Evolutionary conservation across 2,113 vertebrate species (phyloP).

Genomic region (Cottus gobio): DNA sequence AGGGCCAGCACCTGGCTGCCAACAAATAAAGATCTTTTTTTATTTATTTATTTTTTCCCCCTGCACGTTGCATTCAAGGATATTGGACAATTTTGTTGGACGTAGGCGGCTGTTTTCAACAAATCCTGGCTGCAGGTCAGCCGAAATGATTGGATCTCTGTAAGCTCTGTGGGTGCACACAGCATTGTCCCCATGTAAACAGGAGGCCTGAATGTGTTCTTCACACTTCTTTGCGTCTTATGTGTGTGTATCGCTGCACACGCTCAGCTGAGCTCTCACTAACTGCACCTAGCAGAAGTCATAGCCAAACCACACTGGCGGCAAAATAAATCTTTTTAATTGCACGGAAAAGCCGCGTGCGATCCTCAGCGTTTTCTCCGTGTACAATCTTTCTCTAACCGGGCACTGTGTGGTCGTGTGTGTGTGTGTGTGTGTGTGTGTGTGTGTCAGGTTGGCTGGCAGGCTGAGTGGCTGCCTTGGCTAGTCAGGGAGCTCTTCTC

Average conservation of each 20-base stretch:
- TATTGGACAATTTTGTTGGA: slow-evolving; percentile 75
- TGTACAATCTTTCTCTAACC: slow-evolving; percentile 36
- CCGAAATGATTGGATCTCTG: slow-evolving; percentile 70
- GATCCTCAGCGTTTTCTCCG: slow-evolving; percentile 44
- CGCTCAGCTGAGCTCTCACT: slow-evolving; percentile 53
- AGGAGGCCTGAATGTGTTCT: slow-evolving; percentile 62
- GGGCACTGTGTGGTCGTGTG: slow-evolving; percentile 30
- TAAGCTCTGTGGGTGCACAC: slow-evolving; percentile 64
- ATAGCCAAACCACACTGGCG: slow-evolving; percentile 44
- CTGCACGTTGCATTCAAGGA: slow-evolving; percentile 70
- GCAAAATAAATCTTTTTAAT: slow-evolving; percentile 65
- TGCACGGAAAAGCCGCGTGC: slow-evolving; percentile 42
- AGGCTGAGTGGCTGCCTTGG: slow-evolving; percentile 69
- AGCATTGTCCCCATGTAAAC: slow-evolving; percentile 67
- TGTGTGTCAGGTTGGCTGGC: slow-evolving; percentile 70
- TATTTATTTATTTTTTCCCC: slow-evolving; percentile 15
- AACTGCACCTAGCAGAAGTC: slow-evolving; percentile 50
- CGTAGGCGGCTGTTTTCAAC: slow-evolving; percentile 71
- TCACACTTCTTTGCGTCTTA: slow-evolving; percentile 52
- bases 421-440: slow-evolving; percentile 36
- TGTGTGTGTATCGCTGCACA: slow-evolving; percentile 36
- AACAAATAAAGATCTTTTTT: slow-evolving; percentile 77
- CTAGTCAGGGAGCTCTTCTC: slow-evolving; percentile 75
- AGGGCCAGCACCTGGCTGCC: slow-evolving; percentile 77
- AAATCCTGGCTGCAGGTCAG: slow-evolving; percentile 75